These are phyloP conservation scores for Rhabditoides inermis DNA, from an alignment of 2,888 invertebrate species.

Conservation along the genomic window DNA sequence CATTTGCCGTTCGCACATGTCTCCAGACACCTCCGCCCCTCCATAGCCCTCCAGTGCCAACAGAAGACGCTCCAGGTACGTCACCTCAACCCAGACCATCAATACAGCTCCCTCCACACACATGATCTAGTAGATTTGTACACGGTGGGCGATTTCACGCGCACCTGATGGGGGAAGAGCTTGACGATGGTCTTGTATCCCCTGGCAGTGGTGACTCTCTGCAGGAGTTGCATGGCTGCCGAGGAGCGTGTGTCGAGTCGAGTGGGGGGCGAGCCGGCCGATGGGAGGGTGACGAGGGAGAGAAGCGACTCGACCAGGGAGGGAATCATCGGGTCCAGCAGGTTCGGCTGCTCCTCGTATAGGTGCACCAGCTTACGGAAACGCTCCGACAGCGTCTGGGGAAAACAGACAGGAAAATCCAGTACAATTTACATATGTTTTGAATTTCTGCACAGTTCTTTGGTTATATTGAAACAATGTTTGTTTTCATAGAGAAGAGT, in stretches of 20 bases:
- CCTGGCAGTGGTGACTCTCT: slow-evolving; percentile 20
- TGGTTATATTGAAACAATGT: no score
- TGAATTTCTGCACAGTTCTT: no score
- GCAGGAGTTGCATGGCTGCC: slow-evolving; percentile 14
- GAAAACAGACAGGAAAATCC: background rate
- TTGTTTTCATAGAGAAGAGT: no score
- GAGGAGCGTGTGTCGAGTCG: slow-evolving; percentile 9
- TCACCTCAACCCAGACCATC: slow-evolving; percentile 26
- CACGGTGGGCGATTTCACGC: background rate
- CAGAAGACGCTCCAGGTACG: slow-evolving; percentile 31
- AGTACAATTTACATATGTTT: no score
- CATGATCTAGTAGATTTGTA: no score
- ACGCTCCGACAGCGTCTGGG: slow-evolving; percentile 17
- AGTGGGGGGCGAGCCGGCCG: background rate
- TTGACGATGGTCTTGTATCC: slow-evolving; percentile 28
- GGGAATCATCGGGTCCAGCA: slow-evolving; percentile 39
- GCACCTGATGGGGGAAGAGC: slow-evolving; percentile 27
- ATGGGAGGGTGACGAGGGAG: slow-evolving; percentile 16
- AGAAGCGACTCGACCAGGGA: slow-evolving; percentile 26
- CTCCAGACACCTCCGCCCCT: background rate
- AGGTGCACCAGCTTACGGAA: slow-evolving; percentile 26
- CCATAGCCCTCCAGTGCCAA: slow-evolving; percentile 22
- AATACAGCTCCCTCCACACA: no score
- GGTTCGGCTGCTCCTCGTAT: slow-evolving; percentile 37
- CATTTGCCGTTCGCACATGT: slow-evolving; percentile 14